phyloP scores from a whole-genome alignment of 1,140 invertebrate species.

The Drosophila tsacasi region DNA sequence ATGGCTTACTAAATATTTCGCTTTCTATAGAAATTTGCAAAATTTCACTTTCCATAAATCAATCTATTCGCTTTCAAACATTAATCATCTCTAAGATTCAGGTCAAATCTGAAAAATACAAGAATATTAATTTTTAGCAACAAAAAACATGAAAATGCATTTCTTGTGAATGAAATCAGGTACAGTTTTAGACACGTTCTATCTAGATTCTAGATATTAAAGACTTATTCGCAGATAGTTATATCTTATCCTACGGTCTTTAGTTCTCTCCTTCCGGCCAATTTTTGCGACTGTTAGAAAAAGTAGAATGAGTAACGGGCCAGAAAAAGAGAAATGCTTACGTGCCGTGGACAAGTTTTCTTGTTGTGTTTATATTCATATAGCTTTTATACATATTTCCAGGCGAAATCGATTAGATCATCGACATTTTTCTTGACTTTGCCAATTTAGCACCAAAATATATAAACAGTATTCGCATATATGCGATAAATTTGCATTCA shows the following conservation, averaged over 20 bases:
- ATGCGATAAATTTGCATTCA: constrained; percentile 70
- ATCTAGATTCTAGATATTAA: constrained; percentile 7
- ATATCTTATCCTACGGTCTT: constrained; percentile 38
- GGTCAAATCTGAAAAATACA: not conserved
- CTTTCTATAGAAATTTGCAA: not conserved
- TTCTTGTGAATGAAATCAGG: not conserved
- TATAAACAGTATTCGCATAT: constrained; percentile 26
- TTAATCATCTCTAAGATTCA: constrained; percentile 1
- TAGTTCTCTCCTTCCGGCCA: constrained; percentile 25
- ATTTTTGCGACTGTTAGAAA: constrained; percentile 14
- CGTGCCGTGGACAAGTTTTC: constrained; percentile 46
- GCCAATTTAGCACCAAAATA: constrained; percentile 33
- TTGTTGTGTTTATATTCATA: constrained; percentile 6
- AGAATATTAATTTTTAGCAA: not conserved
- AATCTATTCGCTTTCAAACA: not conserved
- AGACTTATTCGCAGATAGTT: constrained; percentile 7
- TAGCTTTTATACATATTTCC: constrained; percentile 34
- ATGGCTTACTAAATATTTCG: not conserved
- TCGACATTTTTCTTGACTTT: constrained; percentile 52
- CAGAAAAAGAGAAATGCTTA: constrained; percentile 51
- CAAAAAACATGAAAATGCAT: not conserved
- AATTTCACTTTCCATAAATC: constrained; percentile 6
- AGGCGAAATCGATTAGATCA: constrained; percentile 68
- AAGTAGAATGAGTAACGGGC: constrained; percentile 35
- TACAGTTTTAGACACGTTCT: constrained; percentile 7